These are phyloP conservation scores for Subacronicta megacephala DNA, from an alignment of 2,888 invertebrate species.

Conservation along the genomic window DNA sequence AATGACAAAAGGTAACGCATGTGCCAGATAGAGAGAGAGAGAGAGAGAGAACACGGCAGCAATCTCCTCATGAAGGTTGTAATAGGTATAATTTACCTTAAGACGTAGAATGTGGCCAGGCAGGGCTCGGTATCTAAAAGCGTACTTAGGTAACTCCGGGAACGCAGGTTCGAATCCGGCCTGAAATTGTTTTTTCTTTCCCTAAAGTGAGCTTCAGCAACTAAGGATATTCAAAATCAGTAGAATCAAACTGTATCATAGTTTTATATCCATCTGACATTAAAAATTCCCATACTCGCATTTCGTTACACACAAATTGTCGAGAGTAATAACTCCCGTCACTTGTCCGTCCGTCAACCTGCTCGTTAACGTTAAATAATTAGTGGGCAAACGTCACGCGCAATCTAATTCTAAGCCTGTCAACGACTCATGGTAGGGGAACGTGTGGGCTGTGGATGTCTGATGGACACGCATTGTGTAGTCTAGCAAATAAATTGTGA, in stretches of 20 bases:
- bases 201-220: too few species aligned
- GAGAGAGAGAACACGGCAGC: too few species aligned
- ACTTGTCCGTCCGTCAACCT: conserved; percentile 27
- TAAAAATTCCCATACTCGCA: conserved; percentile 5
- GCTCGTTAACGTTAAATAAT: conserved; percentile 60
- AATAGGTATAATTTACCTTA: too few species aligned
- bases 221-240: too few species aligned
- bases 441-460: conserved; percentile 12
- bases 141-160: too few species aligned
- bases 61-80: too few species aligned
- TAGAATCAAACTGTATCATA: too few species aligned
- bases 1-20: conserved; percentile 1
- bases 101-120: too few species aligned
- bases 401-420: conserved; percentile 63
- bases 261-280: not conserved
- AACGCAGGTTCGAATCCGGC: too few species aligned
- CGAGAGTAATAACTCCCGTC: conserved; percentile 27
- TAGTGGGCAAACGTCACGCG: conserved; percentile 50
- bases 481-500: not conserved
- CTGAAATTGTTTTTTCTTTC: too few species aligned
- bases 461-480: conserved; percentile 24
- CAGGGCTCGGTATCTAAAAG: too few species aligned
- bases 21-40: too few species aligned
- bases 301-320: conserved; percentile 4
- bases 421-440: conserved; percentile 37